phyloP scores from a whole-genome alignment of 2,113 vertebrate species.

The Eubucco bourcierii region DNA sequence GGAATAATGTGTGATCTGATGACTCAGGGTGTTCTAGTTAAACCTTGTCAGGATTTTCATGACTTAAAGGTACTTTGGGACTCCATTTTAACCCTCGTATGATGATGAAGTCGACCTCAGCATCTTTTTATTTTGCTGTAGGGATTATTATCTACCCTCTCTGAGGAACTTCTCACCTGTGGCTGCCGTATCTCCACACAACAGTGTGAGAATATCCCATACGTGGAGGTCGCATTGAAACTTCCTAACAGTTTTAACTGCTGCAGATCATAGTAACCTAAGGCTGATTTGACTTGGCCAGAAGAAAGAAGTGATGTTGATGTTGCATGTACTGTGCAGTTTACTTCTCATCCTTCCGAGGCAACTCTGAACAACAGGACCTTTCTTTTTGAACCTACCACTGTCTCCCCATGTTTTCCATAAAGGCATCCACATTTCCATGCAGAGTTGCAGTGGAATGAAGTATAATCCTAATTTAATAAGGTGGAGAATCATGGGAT shows the following conservation, averaged over 20 bases:
- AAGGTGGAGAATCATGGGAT: background rate
- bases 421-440: background rate
- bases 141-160: background rate
- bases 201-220: background rate
- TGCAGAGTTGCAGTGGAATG: background rate
- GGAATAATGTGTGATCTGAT: background rate
- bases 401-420: background rate
- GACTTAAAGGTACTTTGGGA: background rate
- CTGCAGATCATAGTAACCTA: background rate
- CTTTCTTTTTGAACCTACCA: background rate
- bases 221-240: background rate
- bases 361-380: background rate
- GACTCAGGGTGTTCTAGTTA: background rate
- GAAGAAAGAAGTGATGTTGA: background rate
- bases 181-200: background rate
- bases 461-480: background rate
- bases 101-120: background rate
- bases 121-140: background rate
- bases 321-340: background rate
- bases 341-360: background rate
- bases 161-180: background rate
- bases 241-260: background rate
- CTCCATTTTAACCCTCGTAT: background rate
- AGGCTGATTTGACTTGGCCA: background rate
- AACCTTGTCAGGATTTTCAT: background rate